Evolutionary conservation across 2,888 invertebrate genomes (phyloP), one percentile per base, ranked within the genome.

Genomic region (Lasioglossum pauxillum): DNA sequence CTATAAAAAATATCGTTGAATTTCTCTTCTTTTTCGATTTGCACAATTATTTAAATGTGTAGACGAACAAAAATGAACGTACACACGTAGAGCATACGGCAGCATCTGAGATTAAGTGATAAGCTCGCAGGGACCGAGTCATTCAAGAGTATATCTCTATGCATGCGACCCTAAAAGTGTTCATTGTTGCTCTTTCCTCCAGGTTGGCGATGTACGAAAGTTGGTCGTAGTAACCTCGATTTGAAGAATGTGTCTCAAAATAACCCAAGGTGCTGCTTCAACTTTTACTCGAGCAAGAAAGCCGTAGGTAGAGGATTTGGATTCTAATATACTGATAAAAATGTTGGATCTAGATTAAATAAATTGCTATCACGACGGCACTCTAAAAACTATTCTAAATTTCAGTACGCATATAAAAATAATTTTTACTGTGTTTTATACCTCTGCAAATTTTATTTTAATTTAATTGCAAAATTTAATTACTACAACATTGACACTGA

Each of bases 131-230:
- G n/a, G n/a, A n/a, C 57, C 10, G 23, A 57, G 57, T 57, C 57
- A 57, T 57, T 57, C 57, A 57, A 57, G 57, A 57, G 57, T n/a
- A 12, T 10, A 12, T 57, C n/a, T 57, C 19, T 35, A 38, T 69
- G 38, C 31, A 69, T 19, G 35, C 69, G 69, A 38, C 69, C 69
- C 38, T 69, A 69, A 38, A 69, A 38, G 31, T 69, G 38, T 69
- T 38, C 64, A 64, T 64, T 31, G 64, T 64, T 64, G 64, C 31
- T 64, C 64, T 64, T 64, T 57, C 57, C n/a, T 57, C 31, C 31
- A 64, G 64, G 64, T 64, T 64, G 16, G n/a, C 31, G 64, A 64
- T 16, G 64, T 31, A 31, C 64, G 16, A 16, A 64, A 64, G 27
- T 64, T 64, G 31, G 64, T 31, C 64, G 31, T 31, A 31, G 31